Evolutionary conservation across 2,113 vertebrate genomes (phyloP), one percentile per base, ranked within the genome.

Genomic region (Abramis brama): DNA sequence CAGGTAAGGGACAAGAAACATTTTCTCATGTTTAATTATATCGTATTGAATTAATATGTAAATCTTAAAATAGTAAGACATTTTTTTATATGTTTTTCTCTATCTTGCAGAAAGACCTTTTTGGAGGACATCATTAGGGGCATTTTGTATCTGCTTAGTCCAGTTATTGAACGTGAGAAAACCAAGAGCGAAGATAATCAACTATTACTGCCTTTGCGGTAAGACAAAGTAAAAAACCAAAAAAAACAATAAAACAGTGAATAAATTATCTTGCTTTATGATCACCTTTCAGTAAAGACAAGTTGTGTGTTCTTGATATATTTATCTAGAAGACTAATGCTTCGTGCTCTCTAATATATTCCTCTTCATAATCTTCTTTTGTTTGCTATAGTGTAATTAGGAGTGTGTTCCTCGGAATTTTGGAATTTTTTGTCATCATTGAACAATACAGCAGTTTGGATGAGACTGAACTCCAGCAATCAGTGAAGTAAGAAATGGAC

Each of bases 361-460:
- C 39, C 70, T 45, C 70, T 45, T 74, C 6, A 25, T 4, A 74
- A 25, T 33, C 33, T 33, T 15, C 12, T 2, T 79, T 36, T 62
- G 55, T 79, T 60, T 62, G 39, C 13, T 62, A 6, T 17, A 80
- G 78, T 6, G 12, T 80, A 5, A 80, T 80, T 9, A 62, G 12
- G 78, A 80, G 0, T 5, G 0, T 11, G 7, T 1, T 62, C 8
- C 11, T 62, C 9, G 7, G 6, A 0, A 0, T 5, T 0, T 80
- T 57, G 78, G 0, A 0, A 1, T 0, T 0, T 4, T 11, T 2
- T 10, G 3, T 5, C 33, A 0, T 0, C 21, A 0, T 1, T 19
- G 2, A 12, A 10, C 0, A 4, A 8, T 0, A 5, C 1, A 0
- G 0, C 1, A 0, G 2, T n/a, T 6, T n/a, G 2, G 5, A 23